Conservation (phyloP, 2,888 invertebrate species). For the Allolobophora icterica region DNA sequence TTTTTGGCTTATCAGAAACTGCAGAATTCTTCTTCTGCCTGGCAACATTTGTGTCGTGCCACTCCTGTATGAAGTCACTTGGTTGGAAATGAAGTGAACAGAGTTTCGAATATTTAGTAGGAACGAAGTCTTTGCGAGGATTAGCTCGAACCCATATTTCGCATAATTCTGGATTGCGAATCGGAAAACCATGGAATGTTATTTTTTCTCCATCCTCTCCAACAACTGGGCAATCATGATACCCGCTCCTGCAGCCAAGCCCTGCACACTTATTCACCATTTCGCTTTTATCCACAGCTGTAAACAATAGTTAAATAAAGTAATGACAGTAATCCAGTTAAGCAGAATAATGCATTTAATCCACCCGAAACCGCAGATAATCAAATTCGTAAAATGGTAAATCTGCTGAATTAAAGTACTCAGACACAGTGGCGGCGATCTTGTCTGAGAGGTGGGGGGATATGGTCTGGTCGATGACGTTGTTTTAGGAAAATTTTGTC, state of each 20-base stretch:
- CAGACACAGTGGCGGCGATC: no score
- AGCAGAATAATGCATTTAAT: no score
- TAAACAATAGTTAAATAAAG: no score
- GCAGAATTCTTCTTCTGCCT: not conserved
- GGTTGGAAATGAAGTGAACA: not conserved
- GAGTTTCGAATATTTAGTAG: not conserved
- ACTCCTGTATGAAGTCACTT: not conserved
- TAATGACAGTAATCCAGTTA: no score
- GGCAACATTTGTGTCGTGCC: not conserved
- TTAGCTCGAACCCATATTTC: not conserved
- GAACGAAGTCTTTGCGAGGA: not conserved
- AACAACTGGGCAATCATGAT: not conserved
- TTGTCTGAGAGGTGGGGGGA: no score
- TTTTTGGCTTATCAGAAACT: not conserved
- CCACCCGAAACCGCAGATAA: no score
- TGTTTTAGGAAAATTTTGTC: no score
- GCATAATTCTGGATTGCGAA: not conserved
- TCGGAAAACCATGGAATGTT: not conserved
- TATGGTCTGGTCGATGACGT: no score
- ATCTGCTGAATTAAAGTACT: no score
- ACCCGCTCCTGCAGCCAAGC: not conserved
- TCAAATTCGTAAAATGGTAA: no score
- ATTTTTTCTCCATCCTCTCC: not conserved
- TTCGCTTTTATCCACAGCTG: not conserved
- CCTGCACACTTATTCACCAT: not conserved